Percentiles rank a stretch among this genome's conserved stretches.
phyloP scores from a whole-genome alignment of 2,888 invertebrate genomes.

The Eilema griseolum region DNA sequence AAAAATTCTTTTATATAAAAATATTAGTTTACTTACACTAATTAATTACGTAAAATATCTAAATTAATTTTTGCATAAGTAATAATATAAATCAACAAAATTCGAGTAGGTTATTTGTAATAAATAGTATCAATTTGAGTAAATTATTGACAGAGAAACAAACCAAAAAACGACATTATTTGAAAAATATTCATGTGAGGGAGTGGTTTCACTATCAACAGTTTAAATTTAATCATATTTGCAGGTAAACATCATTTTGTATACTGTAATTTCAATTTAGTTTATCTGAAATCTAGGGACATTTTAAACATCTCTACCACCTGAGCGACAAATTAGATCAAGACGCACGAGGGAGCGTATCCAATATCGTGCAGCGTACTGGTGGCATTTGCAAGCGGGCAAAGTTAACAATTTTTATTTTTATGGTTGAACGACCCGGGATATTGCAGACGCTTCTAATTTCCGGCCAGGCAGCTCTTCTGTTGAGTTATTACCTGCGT shows the following conservation, averaged over 20 bases:
- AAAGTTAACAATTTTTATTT: conserved; percentile 66
- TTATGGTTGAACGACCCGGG: conserved; percentile 65
- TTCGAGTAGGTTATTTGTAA: background rate
- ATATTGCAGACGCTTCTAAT: conserved; percentile 74
- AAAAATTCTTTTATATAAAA: too few relatives aligned
- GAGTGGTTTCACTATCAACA: too few relatives aligned
- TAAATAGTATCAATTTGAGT: too few relatives aligned
- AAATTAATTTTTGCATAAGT: too few relatives aligned
- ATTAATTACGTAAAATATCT: too few relatives aligned
- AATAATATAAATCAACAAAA: too few relatives aligned
- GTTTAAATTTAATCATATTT: background rate
- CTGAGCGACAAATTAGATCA: conserved; percentile 33
- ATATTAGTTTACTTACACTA: too few relatives aligned
- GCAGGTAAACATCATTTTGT: background rate
- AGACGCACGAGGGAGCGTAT: conserved; percentile 34
- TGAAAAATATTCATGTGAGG: too few relatives aligned
- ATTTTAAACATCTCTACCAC: background rate
- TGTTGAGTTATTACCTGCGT: conserved; percentile 65
- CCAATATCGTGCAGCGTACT: conserved; percentile 38
- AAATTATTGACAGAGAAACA: too few relatives aligned
- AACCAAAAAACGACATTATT: too few relatives aligned
- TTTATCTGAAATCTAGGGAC: background rate
- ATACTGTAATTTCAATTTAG: background rate
- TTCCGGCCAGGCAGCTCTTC: conserved; percentile 63
- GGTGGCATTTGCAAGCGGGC: conserved; percentile 44